Base-by-base conservation (phyloP, 2,888 invertebrate species). In the Erpobdella octoculata region DNA sequence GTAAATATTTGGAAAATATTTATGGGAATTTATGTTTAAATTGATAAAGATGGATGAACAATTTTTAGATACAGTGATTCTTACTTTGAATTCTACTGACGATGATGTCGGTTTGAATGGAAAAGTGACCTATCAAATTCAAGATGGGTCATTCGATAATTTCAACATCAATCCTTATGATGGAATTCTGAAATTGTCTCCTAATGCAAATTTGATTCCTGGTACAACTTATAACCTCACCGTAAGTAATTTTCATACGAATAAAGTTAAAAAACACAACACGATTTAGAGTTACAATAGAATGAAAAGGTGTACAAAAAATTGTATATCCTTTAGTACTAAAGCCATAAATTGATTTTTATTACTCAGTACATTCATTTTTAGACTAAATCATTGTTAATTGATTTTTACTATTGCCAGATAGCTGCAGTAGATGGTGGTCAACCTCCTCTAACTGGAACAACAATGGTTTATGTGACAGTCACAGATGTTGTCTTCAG, bases 391-490 rank as follows among this genome's bases (percentile, higher is more conserved):
- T n/a, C n/a, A n/a, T n/a, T n/a, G n/a, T n/a, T n/a, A n/a, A n/a
- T n/a, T n/a, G n/a, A n/a, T n/a, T n/a, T n/a, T n/a, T n/a, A n/a
- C n/a, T n/a, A n/a, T 41, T 41, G 12, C 9, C 25, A 75, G 90
- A 89, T 91, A 0, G 87, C 89, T 74, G 91, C 90, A 0, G 58
- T 75, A n/a, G 77, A 76, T 66, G n/a, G 41, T 15, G 77, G 77
- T 18, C 73, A 72, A 18, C 88, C 90, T 31, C 88, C 88, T 9
- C 90, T 90, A 84, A 90, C 90, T 0, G 90, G 90, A 0, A 89
- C 90, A 0, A 88, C 90, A 0, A 89, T 89, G 0, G 89, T 88
- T 86, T 75, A 74, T 18, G 73, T 83, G 35, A 73, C 75, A 8
- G 75, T 83, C 9, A 76, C 75, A 35, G 82, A 82, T 73, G 78